Evolutionary conservation across 1,140 invertebrate species (phyloP), one percentile per base, ranked within the genome.

Genomic region (Drosophila sulfurigaster): DNA sequence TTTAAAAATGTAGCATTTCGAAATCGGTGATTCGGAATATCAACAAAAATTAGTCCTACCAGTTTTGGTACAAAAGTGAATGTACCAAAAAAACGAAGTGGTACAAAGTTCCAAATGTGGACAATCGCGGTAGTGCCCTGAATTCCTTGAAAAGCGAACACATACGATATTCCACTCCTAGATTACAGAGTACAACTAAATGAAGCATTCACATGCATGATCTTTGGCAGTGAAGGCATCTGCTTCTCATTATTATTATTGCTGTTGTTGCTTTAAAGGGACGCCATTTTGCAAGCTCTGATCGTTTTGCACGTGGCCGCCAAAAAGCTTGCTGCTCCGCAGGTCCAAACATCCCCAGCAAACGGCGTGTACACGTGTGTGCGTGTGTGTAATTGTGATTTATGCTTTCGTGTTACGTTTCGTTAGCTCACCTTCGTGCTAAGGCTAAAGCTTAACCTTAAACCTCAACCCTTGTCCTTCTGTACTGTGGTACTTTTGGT

Each of bases 401-500:
- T 72, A 67, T 57, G 56, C 70, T 48, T 77, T 77, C 43, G 54
- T 35, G 11, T 60, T 71, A 52, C 51, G 62, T 46, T 68, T 68
- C 32, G 57, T 6, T 72, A 25, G 60, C 60, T 48, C 67, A 45
- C 52, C 38, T 54, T 25, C 20, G 20, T 25, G 20, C 20, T 25
- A 25, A 20, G 7, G 4, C 7, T 20, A 6, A 52, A 64, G 68
- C 60, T 76, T 52, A 66, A 56, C 11, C 32, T 43, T 72, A 38
- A 72, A 59, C 60, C 81, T 89, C 85, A 89, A 89, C 85, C 85
- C 85, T 74, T 88, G 85, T 89, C 78, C 81, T 83, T 83, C 80
- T 57, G 16, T 43, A 43, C 35, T 51, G 8, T 5, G 49, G 32
- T 15, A 56, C 32, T 56, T 52, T 25, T 4, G 20, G 20, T 25